Percentiles rank a stretch among this genome's conserved stretches.
These are phyloP conservation scores for Ophion obscuratus DNA, from an alignment of 2,888 invertebrate species.

Conservation along the genomic window DNA sequence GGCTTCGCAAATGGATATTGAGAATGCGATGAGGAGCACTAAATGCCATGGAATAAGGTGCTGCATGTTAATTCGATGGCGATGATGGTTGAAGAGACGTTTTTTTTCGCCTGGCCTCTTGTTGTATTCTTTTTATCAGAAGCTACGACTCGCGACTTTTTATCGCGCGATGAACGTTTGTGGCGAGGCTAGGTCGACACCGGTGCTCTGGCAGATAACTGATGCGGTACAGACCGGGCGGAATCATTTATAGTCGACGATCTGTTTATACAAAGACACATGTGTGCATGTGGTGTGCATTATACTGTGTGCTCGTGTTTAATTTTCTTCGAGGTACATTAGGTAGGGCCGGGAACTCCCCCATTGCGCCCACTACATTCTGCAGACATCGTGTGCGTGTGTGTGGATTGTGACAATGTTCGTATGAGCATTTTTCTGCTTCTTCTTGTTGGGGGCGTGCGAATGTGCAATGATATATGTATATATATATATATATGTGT, in stretches of 20 bases:
- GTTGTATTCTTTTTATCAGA: not conserved
- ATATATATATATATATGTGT: no score
- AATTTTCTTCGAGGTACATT: slow-evolving; percentile 10
- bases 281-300: not conserved
- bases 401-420: not conserved
- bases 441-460: not conserved
- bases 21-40: slow-evolving; percentile 40
- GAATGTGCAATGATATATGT: not conserved
- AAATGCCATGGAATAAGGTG: slow-evolving; percentile 21
- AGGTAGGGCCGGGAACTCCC: not conserved
- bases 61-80: not conserved
- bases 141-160: not conserved
- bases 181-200: not conserved
- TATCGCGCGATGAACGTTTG: not conserved
- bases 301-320: slow-evolving; percentile 6
- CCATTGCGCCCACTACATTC: not conserved
- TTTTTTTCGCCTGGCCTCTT: not conserved
- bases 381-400: not conserved
- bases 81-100: not conserved
- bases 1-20: slow-evolving; percentile 2
- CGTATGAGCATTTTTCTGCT: not conserved
- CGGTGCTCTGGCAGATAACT: not conserved
- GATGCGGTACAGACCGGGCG: not conserved
- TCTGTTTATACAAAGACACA: slow-evolving; percentile 2
- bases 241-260: slow-evolving; percentile 17